Evolutionary conservation across 2,797 vertebrate species (phyloP).

Genomic region (Periparus ater): DNA sequence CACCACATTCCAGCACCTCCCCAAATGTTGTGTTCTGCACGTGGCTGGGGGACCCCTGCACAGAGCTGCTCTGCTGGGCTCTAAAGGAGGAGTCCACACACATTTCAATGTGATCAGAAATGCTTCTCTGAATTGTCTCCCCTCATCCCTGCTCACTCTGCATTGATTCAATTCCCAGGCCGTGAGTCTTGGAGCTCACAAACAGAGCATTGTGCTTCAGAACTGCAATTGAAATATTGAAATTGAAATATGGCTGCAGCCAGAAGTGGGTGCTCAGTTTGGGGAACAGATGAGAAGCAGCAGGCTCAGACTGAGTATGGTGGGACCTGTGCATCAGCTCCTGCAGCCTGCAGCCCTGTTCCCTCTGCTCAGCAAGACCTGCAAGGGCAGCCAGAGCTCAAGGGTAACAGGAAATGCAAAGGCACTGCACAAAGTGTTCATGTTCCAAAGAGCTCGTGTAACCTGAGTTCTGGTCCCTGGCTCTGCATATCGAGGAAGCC

Average conservation of each 20-base stretch:
- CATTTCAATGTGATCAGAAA: neutral
- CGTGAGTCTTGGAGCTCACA: neutral
- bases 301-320: no score
- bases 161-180: neutral
- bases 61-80: neutral
- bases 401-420: neutral
- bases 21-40: neutral
- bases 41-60: neutral
- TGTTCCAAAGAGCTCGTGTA: neutral
- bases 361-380: neutral
- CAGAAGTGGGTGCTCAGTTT: fast-evolving
- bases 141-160: neutral
- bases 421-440: neutral
- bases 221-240: neutral
- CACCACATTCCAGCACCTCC: neutral
- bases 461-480: neutral
- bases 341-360: neutral
- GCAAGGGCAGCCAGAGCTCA: neutral
- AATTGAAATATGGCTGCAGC: neutral
- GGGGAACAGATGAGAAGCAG: neutral
- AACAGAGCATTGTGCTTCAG: neutral
- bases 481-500: neutral
- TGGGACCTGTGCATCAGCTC: neutral
- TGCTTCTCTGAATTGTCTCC: neutral
- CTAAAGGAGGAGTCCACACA: neutral